Conservation (phyloP, 2,888 invertebrate genomes). For the Aromia moschata region DNA sequence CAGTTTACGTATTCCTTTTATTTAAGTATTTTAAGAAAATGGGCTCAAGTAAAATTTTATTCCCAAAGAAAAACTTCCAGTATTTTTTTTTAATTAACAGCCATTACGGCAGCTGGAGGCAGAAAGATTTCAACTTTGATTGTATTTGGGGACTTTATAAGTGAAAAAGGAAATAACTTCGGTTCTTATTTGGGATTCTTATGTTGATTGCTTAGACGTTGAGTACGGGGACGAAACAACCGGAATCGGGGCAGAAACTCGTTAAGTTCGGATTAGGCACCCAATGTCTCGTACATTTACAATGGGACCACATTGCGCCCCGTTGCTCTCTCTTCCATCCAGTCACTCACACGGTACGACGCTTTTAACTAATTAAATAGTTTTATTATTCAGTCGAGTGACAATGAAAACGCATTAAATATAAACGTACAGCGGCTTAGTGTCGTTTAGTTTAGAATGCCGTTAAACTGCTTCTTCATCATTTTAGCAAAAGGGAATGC, state of each 20-base stretch:
- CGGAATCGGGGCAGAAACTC: constrained; percentile 57
- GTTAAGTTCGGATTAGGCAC: constrained; percentile 62
- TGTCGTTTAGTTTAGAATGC: constrained; percentile 3
- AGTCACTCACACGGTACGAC: constrained; percentile 49
- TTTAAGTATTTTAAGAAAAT: too few species aligned
- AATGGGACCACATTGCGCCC: constrained; percentile 37
- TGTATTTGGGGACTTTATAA: constrained; percentile 47
- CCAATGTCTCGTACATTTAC: constrained; percentile 56
- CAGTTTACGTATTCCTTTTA: too few species aligned
- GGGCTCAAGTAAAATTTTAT: too few species aligned
- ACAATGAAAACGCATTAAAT: constrained; percentile 36
- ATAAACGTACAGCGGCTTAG: constrained; percentile 23
- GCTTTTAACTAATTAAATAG: constrained; percentile 57
- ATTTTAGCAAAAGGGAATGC: constrained; percentile 11
- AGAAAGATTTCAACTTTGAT: constrained; percentile 23
- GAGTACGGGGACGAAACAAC: constrained; percentile 45
- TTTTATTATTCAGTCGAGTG: constrained; percentile 46
- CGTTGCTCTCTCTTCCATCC: constrained; percentile 41
- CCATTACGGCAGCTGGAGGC: constrained; percentile 26
- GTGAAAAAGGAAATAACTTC: constrained; percentile 59
- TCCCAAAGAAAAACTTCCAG: not conserved
- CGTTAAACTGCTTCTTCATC: constrained; percentile 15
- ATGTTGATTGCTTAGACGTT: constrained; percentile 58
- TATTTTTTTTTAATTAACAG: constrained; percentile 30
- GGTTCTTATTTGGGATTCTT: constrained; percentile 57